These are phyloP conservation scores for Dasysyrphus albostriatus DNA, from an alignment of 2,888 invertebrate genomes.

Conservation along the genomic window DNA sequence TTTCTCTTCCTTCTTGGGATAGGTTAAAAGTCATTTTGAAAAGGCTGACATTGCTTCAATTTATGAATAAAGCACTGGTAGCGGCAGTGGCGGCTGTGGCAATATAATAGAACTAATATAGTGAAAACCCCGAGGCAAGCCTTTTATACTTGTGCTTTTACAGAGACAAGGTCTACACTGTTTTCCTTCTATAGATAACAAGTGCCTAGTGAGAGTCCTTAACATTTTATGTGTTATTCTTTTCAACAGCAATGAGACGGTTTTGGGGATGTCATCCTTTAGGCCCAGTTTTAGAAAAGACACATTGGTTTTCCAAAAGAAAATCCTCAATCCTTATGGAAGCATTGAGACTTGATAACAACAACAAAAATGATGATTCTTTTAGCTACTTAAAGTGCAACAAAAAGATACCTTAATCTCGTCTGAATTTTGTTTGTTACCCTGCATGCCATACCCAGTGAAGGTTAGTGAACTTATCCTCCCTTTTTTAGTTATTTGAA, in stretches of 20 bases:
- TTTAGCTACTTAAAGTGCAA: constrained; percentile 33
- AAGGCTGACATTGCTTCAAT: constrained; percentile 53
- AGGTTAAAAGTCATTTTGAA: constrained; percentile 44
- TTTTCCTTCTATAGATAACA: constrained; percentile 27
- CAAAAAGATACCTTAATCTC: constrained; percentile 12
- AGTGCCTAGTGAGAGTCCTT: constrained; percentile 39
- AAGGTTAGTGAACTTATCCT: constrained; percentile 54
- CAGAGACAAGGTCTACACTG: constrained; percentile 21
- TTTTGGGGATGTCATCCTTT: constrained; percentile 25
- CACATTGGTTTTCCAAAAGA: constrained; percentile 45
- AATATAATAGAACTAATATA: constrained; percentile 39
- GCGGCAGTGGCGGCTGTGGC: constrained; percentile 23
- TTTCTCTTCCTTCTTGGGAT: neutral
- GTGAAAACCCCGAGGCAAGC: constrained; percentile 33
- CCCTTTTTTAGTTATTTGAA: constrained; percentile 20
- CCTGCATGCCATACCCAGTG: no score
- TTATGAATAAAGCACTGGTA: constrained; percentile 40
- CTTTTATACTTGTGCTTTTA: neutral
- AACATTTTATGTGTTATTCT: constrained; percentile 43
- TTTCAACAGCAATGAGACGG: neutral
- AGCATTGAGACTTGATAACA: constrained; percentile 18
- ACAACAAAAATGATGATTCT: constrained; percentile 24
- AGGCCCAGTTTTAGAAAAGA: constrained; percentile 6
- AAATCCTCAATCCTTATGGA: constrained; percentile 13
- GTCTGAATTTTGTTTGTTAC: constrained; percentile 17